phyloP scores from a whole-genome alignment of 2,888 invertebrate species.

The Endotricha flammealis region DNA sequence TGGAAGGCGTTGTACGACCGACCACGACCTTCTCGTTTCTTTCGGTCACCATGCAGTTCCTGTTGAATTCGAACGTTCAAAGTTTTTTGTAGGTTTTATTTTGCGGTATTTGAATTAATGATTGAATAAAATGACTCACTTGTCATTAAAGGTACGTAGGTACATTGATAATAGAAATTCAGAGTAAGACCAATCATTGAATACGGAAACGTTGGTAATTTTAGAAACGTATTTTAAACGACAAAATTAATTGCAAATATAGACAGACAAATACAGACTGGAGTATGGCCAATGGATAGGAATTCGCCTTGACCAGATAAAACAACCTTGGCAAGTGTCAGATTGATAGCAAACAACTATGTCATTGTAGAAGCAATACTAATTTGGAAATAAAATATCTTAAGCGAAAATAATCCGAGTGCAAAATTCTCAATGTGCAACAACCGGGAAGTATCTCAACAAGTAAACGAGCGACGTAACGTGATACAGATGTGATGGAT shows the following conservation, averaged over 20 bases:
- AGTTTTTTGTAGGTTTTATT: slow-evolving; percentile 48
- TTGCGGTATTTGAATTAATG: too few species aligned
- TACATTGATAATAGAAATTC: slow-evolving; percentile 49
- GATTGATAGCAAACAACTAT: slow-evolving; percentile 51
- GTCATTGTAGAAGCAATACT: slow-evolving; percentile 11
- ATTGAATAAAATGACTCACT: slow-evolving; percentile 54
- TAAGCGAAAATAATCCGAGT: not conserved
- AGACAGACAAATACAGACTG: slow-evolving; percentile 29
- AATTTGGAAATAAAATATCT: not conserved
- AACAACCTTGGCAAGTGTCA: slow-evolving; percentile 53
- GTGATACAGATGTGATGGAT: slow-evolving; percentile 16
- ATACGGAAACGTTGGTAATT: slow-evolving; percentile 33
- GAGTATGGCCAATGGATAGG: slow-evolving; percentile 42
- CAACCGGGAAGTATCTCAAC: not conserved
- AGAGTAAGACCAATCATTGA: slow-evolving; percentile 38
- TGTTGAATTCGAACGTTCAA: slow-evolving; percentile 36
- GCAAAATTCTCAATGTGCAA: not conserved
- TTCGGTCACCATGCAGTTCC: slow-evolving; percentile 55
- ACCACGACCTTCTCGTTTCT: slow-evolving; percentile 59
- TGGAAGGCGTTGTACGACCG: slow-evolving; percentile 61
- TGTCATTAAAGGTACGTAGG: slow-evolving; percentile 29
- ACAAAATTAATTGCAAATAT: slow-evolving; percentile 25
- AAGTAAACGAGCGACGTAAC: not conserved
- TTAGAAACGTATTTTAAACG: slow-evolving; percentile 34
- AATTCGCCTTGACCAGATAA: slow-evolving; percentile 59